Conservation (phyloP, 1,140 invertebrate genomes). For the Hirudo medicinalis region DNA sequence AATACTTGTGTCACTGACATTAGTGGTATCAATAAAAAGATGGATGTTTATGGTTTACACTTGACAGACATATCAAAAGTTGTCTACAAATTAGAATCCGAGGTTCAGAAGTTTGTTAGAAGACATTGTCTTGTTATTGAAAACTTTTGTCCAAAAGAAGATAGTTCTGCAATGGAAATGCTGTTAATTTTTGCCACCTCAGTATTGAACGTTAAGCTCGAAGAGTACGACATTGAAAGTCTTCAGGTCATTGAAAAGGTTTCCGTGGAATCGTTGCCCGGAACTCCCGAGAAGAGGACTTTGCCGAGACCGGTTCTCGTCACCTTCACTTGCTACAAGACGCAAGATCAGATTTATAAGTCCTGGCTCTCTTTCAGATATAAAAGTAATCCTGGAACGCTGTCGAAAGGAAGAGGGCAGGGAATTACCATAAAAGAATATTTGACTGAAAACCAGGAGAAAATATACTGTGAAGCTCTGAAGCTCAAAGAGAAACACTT, state of each 20-base stretch:
- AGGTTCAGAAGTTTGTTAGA: slow-evolving; percentile 17
- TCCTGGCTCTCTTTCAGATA: slow-evolving; percentile 13
- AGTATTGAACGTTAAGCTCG: slow-evolving; percentile 12
- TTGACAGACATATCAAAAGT: not conserved
- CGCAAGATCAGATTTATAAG: slow-evolving; percentile 5
- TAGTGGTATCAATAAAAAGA: not conserved
- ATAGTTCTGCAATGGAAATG: slow-evolving; percentile 16
- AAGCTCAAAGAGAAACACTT: slow-evolving; percentile 8
- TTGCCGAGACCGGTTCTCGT: slow-evolving; percentile 13
- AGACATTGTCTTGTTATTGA: slow-evolving; percentile 15
- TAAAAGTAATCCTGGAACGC: slow-evolving; percentile 2
- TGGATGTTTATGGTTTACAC: not conserved
- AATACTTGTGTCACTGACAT: not conserved
- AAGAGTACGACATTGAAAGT: slow-evolving; percentile 13
- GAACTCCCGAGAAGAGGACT: slow-evolving; percentile 5
- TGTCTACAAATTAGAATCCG: slow-evolving; percentile 5
- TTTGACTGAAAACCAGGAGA: slow-evolving; percentile 13
- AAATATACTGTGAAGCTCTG: slow-evolving; percentile 6
- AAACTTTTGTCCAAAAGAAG: slow-evolving; percentile 18
- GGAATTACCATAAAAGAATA: slow-evolving; percentile 17
- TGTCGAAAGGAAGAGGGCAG: slow-evolving; percentile 13
- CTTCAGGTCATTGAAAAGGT: not conserved
- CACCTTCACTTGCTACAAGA: slow-evolving; percentile 13
- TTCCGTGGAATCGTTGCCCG: not conserved
- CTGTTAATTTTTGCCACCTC: slow-evolving; percentile 9